Evolutionary conservation across 2,888 invertebrate genomes (phyloP).

Genomic region (Nephrotoma appendiculata): DNA sequence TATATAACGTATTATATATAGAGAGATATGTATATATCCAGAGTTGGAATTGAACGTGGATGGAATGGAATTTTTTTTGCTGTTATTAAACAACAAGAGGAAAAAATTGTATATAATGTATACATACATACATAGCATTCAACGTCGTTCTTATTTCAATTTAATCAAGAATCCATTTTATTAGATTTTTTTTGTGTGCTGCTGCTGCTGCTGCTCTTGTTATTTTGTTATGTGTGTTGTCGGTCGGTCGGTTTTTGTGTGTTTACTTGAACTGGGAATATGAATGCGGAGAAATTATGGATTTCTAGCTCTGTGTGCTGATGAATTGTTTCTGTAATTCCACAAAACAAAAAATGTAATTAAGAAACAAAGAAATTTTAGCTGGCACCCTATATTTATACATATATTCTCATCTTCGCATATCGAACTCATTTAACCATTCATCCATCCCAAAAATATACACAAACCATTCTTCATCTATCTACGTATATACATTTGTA

Average conservation of each 20-base stretch:
- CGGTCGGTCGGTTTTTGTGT: neutral
- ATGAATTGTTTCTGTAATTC: neutral
- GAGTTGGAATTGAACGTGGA: conserved; percentile 5
- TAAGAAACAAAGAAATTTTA: neutral
- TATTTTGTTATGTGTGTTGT: conserved; percentile 1
- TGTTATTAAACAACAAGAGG: neutral
- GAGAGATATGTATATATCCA: neutral
- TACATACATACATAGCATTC: neutral
- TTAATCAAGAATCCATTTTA: conserved; percentile 4
- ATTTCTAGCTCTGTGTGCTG: neutral
- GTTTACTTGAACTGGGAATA: neutral
- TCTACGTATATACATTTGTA: neutral
- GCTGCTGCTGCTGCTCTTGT: neutral
- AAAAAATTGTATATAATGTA: neutral
- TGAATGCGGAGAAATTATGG: neutral
- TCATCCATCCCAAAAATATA: neutral
- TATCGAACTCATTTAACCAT: too few relatives aligned
- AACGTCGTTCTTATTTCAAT: conserved; percentile 5
- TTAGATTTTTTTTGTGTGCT: neutral
- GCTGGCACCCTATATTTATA: neutral
- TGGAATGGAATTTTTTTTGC: conserved; percentile 4
- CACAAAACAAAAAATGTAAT: neutral
- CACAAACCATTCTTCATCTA: neutral
- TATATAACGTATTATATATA: neutral
- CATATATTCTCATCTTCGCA: too few relatives aligned